These are phyloP conservation scores for Nycteola revayana DNA, from an alignment of 2,888 invertebrate species.

Conservation along the genomic window DNA sequence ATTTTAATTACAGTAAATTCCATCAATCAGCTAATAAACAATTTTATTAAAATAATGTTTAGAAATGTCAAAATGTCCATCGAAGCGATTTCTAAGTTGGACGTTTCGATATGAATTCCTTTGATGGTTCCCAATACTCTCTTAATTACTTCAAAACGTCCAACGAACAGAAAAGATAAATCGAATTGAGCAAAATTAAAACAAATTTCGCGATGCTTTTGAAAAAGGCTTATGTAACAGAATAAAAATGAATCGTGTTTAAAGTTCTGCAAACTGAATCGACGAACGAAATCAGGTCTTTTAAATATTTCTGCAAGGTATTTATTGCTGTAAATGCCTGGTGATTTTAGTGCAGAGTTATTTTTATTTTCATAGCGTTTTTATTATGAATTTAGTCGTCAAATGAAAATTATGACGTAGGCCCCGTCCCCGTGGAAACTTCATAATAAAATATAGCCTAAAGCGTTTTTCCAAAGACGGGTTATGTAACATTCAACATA, in stretches of 20 bases:
- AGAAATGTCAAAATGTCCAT: conserved; percentile 25
- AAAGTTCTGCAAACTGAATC: conserved; percentile 6
- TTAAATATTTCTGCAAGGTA: conserved; percentile 2
- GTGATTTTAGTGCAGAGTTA: too few species aligned
- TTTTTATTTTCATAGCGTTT: too few species aligned
- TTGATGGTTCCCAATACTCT: conserved; percentile 17
- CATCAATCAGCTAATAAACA: too few species aligned
- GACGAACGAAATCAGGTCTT: conserved; percentile 3
- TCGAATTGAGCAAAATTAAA: conserved; percentile 20
- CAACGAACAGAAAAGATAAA: conserved; percentile 12
- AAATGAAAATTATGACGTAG: too few species aligned
- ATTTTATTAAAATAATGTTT: conserved; percentile 22
- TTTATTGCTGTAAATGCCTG: conserved; percentile 5
- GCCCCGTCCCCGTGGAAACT: too few species aligned
- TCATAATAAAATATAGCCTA: too few species aligned
- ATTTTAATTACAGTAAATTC: too few species aligned
- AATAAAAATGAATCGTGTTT: conserved; percentile 19
- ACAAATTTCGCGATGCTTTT: conserved; percentile 16
- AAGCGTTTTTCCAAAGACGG: too few species aligned
- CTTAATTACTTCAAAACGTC: conserved; percentile 26
- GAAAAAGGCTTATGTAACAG: conserved; percentile 22
- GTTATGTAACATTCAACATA: too few species aligned
- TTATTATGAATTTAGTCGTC: too few species aligned
- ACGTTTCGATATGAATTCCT: conserved; percentile 20
- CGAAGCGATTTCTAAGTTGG: conserved; percentile 12